Conservation (phyloP, 1,140 invertebrate genomes). For the Tigriopus japonicus region DNA sequence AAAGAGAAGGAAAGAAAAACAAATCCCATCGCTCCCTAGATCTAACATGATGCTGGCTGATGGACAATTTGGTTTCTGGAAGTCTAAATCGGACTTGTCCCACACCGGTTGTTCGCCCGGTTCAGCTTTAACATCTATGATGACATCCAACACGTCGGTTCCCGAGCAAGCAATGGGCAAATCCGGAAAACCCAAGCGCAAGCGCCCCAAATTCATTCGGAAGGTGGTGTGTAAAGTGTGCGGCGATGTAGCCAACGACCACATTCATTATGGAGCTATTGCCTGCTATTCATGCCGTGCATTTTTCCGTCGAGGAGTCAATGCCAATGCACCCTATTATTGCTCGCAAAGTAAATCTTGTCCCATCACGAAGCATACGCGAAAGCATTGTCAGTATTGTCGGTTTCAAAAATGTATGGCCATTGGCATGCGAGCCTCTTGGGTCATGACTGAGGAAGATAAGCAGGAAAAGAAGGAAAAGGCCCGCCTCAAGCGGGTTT, state of each 20-base stretch:
- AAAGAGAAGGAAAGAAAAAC: no score
- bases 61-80: no score
- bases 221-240: slow-evolving; percentile 24
- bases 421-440: slow-evolving; percentile 28
- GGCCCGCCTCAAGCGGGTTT: background rate
- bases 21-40: no score
- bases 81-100: no score
- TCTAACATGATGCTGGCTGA: no score
- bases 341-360: slow-evolving; percentile 24
- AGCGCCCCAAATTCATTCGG: slow-evolving; percentile 9
- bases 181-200: background rate
- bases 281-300: slow-evolving; percentile 28
- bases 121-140: no score
- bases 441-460: slow-evolving; percentile 29
- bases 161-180: background rate
- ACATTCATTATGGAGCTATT: slow-evolving; percentile 26
- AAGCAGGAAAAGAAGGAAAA: slow-evolving; percentile 20
- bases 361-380: slow-evolving; percentile 22
- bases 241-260: slow-evolving; percentile 26
- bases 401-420: slow-evolving; percentile 25
- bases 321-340: slow-evolving; percentile 22
- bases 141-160: background rate
- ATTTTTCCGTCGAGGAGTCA: slow-evolving; percentile 26
- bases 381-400: slow-evolving; percentile 25
- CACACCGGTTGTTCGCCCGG: no score